Evolutionary conservation across 2,888 invertebrate genomes (phyloP), one percentile per base, ranked within the genome.

Genomic region (Rotaria magnacalcarata): DNA sequence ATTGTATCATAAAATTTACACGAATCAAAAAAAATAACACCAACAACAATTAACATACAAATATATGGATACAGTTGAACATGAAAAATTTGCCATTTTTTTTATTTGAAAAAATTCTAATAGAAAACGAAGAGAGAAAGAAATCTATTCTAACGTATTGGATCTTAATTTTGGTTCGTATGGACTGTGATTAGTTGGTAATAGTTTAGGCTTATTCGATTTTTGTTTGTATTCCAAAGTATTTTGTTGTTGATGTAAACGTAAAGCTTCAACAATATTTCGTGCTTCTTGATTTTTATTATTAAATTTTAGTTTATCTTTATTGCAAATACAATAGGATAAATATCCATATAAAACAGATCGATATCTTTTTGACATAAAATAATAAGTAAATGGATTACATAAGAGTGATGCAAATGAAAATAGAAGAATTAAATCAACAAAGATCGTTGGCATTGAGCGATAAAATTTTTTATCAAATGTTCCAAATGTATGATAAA

Each of bases 301-400:
- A 14, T 67, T 67, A 2, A 41, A 34, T 67, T 67, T 41, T 67
- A 2, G 34, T 34, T 67, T 19, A 67, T 19, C 34, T 27, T 27
- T 67, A 34, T 14, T 5, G 14, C 27, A 67, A 67, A 5, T 6
- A 67, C 67, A 67, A 47, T 47, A 19, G 24, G 43, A n/a, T 47
- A 80, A n/a, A 80, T 80, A 47, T n/a, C 10, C 43, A 16, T 80
- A 80, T 21, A 80, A n/a, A 47, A 47, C 80, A 8, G n/a, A 8
- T n/a, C 80, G 80, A 80, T 80, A 80, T 80, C 80, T 43, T 80
- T 80, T 80, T 1, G 47, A 47, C 80, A 80, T 80, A 47, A 80
- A 80, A 80, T 80, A 80, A 47, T 80, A 80, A 5, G 80, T 80
- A 47, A 80, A 47, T 80, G 80, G 80, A 80, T 80, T 80, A 24